Evolutionary conservation across 2,888 invertebrate species (phyloP), one percentile per base, ranked within the genome.

Genomic region (Dasypolia templi): DNA sequence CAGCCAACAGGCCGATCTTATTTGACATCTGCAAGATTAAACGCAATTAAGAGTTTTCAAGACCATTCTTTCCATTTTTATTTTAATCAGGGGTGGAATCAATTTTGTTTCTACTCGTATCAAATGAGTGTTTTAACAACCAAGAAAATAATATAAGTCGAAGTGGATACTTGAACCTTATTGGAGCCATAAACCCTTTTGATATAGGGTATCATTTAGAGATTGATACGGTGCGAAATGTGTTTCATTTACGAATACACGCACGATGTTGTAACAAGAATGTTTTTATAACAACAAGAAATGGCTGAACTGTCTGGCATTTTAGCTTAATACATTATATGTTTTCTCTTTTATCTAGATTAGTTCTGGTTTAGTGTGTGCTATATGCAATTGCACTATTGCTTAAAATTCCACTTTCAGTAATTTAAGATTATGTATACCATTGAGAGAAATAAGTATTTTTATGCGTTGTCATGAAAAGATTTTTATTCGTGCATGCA

Each of bases 101-200:
- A 19, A 79, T 73, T 73, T 22, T 11, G 19, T 79, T 62, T 66
- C 55, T 39, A 17, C 12, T 22, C 39, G 14, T 58, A 67, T 78
- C 32, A 53, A 73, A 79, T 51, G 51, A 73, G 44, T 26, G 11
- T 42, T 56, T 22, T 62, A 67, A 66, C 65, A 29, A 44, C 51
- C 14, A 17, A 77, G 53, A 55, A 76, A n/a, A n/a, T n/a, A n/a
- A 53, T 61, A 35, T 49, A 61, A 53, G 53, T 44, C 35, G 62
- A 73, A 62, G 51, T 4, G 22, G 53, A 65, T 51, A 55, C 61
- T 79, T n/a, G 58, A 80, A 42, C 68, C 42, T 55, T 66, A 66
- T 79, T 56, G 44, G 49, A 68, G 22, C 59, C 46, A 67, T 67
- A 75, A 79, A 74, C 53, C 49, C 17, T 62, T 80, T 66, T 70